Evolutionary conservation across 2,797 vertebrate species (phyloP).

Genomic region (Melanotaenia trifasciata): DNA sequence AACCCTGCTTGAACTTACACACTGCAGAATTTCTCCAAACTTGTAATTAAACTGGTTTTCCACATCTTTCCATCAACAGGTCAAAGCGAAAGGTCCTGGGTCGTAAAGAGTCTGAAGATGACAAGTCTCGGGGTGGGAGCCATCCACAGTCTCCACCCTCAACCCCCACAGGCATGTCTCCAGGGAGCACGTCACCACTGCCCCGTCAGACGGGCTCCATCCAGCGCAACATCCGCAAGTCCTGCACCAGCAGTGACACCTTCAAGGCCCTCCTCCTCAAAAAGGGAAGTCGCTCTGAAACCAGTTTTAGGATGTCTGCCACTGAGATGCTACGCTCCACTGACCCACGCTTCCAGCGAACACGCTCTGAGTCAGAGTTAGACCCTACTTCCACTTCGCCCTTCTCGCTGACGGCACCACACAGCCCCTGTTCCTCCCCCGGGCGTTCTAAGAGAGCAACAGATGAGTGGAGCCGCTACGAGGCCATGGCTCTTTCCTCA

Average conservation of each 20-base stretch:
- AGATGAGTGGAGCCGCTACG: constrained; percentile 92
- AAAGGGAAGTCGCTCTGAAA: constrained; percentile 94
- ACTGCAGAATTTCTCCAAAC: not conserved
- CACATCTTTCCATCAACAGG: constrained; percentile 72
- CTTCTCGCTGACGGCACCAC: constrained; percentile 53
- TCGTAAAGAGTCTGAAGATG: constrained; percentile 94
- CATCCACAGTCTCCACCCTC: constrained; percentile 63
- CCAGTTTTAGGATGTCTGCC: constrained; percentile 94
- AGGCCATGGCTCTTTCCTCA: constrained; percentile 88
- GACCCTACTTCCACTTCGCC: constrained; percentile 67
- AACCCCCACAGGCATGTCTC: constrained; percentile 62
- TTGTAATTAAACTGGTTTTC: constrained; percentile 15
- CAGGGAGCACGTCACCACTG: constrained; percentile 70
- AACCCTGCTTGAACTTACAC: constrained; percentile 14
- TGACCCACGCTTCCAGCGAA: constrained; percentile 90
- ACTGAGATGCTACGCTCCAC: constrained; percentile 96
- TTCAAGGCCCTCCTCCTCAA: constrained; percentile 97
- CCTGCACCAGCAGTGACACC: constrained; percentile 95
- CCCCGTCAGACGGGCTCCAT: constrained; percentile 89
- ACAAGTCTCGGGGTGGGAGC: constrained; percentile 80
- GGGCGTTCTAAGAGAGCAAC: constrained; percentile 82
- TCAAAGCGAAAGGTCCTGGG: constrained; percentile 98
- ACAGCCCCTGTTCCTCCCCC: constrained; percentile 86
- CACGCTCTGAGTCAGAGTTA: constrained; percentile 79
- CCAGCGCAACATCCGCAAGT: constrained; percentile 93